phyloP scores from a whole-genome alignment of 1,140 invertebrate species.

The Trinorchestia longiramus region DNA sequence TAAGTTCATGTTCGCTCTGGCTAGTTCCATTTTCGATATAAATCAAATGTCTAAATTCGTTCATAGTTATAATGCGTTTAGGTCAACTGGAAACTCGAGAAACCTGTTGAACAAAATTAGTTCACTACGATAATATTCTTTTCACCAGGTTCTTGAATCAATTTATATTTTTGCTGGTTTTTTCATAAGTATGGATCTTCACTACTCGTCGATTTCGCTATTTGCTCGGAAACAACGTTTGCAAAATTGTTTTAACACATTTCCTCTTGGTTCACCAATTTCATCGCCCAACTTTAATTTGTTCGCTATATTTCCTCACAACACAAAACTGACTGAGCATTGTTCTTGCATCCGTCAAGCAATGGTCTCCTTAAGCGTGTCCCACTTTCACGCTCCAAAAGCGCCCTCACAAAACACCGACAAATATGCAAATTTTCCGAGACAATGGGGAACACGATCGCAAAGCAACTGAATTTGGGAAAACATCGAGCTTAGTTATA shows the following conservation, averaged over 20 bases:
- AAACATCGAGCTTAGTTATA: conserved; percentile 51
- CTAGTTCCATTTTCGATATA: too few relatives aligned
- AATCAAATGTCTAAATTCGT: too few relatives aligned
- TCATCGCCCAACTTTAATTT: not conserved
- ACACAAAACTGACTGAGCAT: not conserved
- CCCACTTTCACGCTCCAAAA: conserved; percentile 37
- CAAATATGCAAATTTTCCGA: conserved; percentile 53
- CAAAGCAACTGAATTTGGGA: conserved; percentile 51
- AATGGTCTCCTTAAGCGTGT: not conserved
- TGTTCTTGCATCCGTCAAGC: not conserved
- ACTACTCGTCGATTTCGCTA: not conserved
- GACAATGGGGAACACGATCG: conserved; percentile 50
- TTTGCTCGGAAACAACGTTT: not conserved
- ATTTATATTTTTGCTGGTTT: not conserved
- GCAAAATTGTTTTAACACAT: not conserved
- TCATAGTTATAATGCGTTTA: not conserved
- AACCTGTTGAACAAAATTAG: not conserved
- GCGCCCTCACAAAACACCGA: conserved; percentile 20
- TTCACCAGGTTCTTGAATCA: not conserved
- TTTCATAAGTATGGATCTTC: not conserved
- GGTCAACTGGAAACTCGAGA: not conserved
- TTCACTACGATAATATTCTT: not conserved
- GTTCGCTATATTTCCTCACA: not conserved
- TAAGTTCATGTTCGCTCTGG: too few relatives aligned
- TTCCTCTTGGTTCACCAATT: not conserved